phyloP scores from a whole-genome alignment of 37 sponge, comb jelly and placozoan genomes.

The Aplysina aerophoba region DNA sequence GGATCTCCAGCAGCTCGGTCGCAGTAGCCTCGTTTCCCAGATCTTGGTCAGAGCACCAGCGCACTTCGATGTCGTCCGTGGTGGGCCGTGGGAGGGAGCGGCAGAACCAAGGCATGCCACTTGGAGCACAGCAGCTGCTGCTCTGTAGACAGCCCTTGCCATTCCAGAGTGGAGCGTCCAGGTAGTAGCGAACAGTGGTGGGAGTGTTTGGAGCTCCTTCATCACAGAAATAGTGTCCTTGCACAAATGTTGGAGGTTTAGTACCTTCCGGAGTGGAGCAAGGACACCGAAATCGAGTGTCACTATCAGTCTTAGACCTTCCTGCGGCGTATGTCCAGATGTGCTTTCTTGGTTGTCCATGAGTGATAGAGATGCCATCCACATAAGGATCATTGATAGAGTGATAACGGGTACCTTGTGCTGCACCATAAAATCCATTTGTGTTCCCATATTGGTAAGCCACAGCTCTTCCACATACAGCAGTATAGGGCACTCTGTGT shows the following conservation, averaged over 20 bases:
- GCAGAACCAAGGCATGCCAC: slow-evolving; percentile 28
- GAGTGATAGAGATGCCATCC: slow-evolving; percentile 20
- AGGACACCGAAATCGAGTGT: not conserved
- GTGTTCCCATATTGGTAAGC: not conserved
- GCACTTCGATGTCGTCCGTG: slow-evolving; percentile 9
- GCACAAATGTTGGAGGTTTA: slow-evolving; percentile 13
- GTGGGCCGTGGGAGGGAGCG: not conserved
- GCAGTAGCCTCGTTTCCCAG: not conserved
- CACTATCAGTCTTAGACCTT: not conserved
- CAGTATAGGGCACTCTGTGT: not conserved
- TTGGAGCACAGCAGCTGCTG: slow-evolving; percentile 6
- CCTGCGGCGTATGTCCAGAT: slow-evolving; percentile 32
- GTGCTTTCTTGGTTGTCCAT: slow-evolving; percentile 23
- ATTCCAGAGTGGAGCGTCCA: not conserved
- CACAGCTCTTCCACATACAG: slow-evolving; percentile 12
- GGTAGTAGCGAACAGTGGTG: not conserved
- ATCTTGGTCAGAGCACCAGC: not conserved
- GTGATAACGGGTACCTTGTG: not conserved
- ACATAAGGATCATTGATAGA: slow-evolving; percentile 13
- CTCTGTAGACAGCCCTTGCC: slow-evolving; percentile 1
- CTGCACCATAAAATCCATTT: not conserved
- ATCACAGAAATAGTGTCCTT: slow-evolving; percentile 18
- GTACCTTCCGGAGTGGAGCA: not conserved
- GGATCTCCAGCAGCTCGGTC: slow-evolving; percentile 14
- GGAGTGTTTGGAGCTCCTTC: not conserved